Percentiles rank a stretch among this genome's conserved stretches.
Conservation (phyloP, 2,888 invertebrate species). For the Eupeodes latifasciatus region DNA sequence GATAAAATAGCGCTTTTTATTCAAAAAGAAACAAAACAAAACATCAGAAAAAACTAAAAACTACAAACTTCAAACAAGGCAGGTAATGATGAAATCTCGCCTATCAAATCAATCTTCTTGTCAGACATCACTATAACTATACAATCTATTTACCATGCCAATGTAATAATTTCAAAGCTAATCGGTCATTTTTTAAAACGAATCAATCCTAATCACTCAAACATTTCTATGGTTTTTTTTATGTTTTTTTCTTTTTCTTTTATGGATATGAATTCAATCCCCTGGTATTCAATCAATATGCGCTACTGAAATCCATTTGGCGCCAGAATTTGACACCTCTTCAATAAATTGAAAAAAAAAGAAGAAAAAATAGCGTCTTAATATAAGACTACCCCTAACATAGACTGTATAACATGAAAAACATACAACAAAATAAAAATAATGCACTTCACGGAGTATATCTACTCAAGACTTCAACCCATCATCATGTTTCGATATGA, state of each 20-base stretch:
- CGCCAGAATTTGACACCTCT: slow-evolving; percentile 72
- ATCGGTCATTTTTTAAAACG: slow-evolving; percentile 30
- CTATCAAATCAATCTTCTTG: slow-evolving; percentile 18
- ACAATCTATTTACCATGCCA: slow-evolving; percentile 20
- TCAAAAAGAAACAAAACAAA: background rate
- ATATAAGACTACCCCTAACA: slow-evolving; percentile 23
- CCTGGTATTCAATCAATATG: slow-evolving; percentile 55
- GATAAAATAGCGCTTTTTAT: background rate
- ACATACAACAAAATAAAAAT: slow-evolving; percentile 25
- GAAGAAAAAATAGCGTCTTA: slow-evolving; percentile 29
- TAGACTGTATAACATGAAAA: background rate
- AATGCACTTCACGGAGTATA: slow-evolving; percentile 56
- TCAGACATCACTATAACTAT: background rate
- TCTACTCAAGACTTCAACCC: slow-evolving; percentile 17
- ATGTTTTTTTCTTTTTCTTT: slow-evolving; percentile 15
- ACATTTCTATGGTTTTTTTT: slow-evolving; percentile 46
- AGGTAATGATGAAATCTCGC: slow-evolving; percentile 8
- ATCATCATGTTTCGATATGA: background rate
- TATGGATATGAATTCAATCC: slow-evolving; percentile 15
- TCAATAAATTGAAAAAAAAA: slow-evolving; percentile 11
- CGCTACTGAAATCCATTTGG: slow-evolving; percentile 65
- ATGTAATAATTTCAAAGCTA: slow-evolving; percentile 40
- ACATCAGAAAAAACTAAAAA: background rate
- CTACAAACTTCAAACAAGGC: background rate
- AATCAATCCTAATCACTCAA: slow-evolving; percentile 70